These are phyloP conservation scores for Ryuthela nishihirai DNA, from an alignment of 2,888 invertebrate genomes.

Conservation along the genomic window DNA sequence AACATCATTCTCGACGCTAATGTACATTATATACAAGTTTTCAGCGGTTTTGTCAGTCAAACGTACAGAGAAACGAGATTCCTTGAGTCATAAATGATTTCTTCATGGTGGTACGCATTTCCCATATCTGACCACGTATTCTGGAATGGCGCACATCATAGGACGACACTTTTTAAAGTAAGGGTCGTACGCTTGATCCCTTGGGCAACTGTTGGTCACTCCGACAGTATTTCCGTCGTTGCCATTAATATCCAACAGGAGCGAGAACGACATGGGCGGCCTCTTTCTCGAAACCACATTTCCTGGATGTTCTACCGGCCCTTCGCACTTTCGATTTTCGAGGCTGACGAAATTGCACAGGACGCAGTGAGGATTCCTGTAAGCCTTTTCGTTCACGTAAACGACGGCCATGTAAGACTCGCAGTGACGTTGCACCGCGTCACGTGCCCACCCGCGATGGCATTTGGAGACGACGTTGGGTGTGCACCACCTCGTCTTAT, in stretches of 20 bases:
- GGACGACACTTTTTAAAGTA: too few relatives aligned
- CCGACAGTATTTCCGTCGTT: constrained; percentile 41
- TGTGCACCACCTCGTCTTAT: constrained; percentile 5
- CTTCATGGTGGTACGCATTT: too few relatives aligned
- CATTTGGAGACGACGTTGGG: constrained; percentile 1
- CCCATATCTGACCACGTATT: too few relatives aligned
- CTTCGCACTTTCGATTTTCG: constrained; percentile 40
- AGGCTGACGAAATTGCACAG: constrained; percentile 52
- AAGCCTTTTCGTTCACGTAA: constrained; percentile 47
- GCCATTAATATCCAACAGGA: constrained; percentile 17
- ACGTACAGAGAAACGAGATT: too few relatives aligned
- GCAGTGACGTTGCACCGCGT: constrained; percentile 43
- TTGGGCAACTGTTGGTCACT: constrained; percentile 34
- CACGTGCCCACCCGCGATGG: not conserved
- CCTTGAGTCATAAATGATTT: too few relatives aligned
- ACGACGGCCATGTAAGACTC: constrained; percentile 53
- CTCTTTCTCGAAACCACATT: too few relatives aligned
- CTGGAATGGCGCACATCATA: too few relatives aligned
- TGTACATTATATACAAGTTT: too few relatives aligned
- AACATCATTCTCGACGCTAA: too few relatives aligned
- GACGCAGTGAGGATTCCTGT: constrained; percentile 55
- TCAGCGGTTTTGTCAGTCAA: too few relatives aligned
- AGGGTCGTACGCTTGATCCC: too few relatives aligned
- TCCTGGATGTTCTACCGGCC: too few relatives aligned
- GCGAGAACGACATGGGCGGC: constrained; percentile 9